Evolutionary conservation across 2,113 vertebrate species (phyloP).

Genomic region (Plecotus auritus): DNA sequence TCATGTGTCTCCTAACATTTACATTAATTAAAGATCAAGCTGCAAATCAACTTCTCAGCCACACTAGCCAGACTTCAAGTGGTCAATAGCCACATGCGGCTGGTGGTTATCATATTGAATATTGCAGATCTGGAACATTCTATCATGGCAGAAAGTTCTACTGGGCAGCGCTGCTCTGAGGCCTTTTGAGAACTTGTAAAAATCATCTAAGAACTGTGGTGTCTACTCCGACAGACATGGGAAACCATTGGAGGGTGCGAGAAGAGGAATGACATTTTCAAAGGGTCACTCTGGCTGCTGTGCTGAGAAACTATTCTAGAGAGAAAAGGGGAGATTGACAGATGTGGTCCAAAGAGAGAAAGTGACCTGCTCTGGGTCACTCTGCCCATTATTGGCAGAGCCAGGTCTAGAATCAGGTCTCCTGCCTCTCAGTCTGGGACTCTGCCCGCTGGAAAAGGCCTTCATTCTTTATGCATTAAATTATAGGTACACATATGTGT

Average conservation of each 20-base stretch:
- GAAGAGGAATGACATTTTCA: background rate
- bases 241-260: background rate
- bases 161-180: accelerated
- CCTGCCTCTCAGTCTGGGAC: background rate
- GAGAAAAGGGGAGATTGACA: background rate
- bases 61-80: background rate
- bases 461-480: background rate
- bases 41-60: background rate
- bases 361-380: background rate
- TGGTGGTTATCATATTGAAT: background rate
- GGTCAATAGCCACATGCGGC: background rate
- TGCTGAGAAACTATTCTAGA: accelerated
- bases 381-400: background rate
- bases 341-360: background rate
- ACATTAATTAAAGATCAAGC: background rate
- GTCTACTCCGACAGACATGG: background rate
- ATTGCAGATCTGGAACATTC: background rate
- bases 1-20: background rate
- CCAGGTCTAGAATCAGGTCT: background rate
- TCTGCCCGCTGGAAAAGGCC: background rate
- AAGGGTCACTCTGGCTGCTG: background rate
- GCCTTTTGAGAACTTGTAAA: background rate
- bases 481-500: accelerated
- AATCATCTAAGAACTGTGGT: background rate
- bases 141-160: background rate